Conservation (phyloP, 2,797 vertebrate genomes). For the Melanotaenia boesemani region DNA sequence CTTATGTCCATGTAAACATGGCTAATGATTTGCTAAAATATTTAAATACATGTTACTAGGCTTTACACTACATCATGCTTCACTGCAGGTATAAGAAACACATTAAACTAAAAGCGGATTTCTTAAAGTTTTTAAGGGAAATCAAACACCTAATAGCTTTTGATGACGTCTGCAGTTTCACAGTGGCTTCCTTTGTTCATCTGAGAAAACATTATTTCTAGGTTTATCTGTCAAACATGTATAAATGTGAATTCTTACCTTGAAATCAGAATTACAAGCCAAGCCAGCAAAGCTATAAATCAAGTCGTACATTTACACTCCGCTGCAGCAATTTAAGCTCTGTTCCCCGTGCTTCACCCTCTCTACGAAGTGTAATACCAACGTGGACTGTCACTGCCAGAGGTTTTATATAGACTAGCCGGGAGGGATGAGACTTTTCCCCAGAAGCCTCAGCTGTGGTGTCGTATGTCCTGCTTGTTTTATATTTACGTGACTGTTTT, state of each 20-base stretch:
- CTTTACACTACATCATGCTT: too few species aligned
- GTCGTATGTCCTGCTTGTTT: slow-evolving; percentile 34
- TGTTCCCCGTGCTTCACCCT: slow-evolving; percentile 24
- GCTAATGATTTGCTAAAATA: too few species aligned
- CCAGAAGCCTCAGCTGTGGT: slow-evolving; percentile 14
- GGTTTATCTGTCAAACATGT: background rate
- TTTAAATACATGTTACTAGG: too few species aligned
- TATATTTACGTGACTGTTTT: background rate
- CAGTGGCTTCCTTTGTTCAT: slow-evolving; percentile 2
- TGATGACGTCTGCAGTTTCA: slow-evolving; percentile 17
- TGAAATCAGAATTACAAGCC: background rate
- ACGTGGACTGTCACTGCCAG: slow-evolving; percentile 43
- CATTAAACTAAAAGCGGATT: background rate
- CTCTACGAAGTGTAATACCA: slow-evolving; percentile 19
- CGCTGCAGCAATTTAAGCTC: background rate
- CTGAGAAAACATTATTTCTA: background rate
- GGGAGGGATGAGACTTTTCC: slow-evolving; percentile 31
- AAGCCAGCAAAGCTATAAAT: background rate
- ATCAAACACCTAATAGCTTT: background rate
- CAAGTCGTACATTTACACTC: background rate
- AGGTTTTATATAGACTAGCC: slow-evolving; percentile 71
- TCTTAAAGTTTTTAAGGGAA: background rate
- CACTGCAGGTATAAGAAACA: background rate
- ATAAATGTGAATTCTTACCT: slow-evolving; percentile 44
- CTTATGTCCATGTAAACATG: too few species aligned